Conservation (phyloP, 2,888 invertebrate genomes). For the Tipula unca region DNA sequence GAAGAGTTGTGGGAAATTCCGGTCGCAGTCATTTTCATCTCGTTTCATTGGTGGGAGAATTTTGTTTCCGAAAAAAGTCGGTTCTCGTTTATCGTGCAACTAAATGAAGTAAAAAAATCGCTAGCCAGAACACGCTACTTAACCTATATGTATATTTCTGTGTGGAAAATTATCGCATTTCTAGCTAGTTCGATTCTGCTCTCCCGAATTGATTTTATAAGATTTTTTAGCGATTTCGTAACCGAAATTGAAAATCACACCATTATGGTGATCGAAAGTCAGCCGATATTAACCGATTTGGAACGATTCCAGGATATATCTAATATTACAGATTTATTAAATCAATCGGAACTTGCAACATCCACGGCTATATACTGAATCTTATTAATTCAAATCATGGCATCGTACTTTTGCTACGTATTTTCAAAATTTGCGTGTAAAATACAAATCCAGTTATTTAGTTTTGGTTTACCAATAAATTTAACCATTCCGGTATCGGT, state of each 20-base stretch:
- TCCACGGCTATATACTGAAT: too few species aligned
- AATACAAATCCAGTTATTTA: conserved; percentile 79
- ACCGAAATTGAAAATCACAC: neutral
- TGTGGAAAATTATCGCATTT: neutral
- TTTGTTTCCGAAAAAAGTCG: conserved; percentile 47
- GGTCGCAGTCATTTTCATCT: conserved; percentile 56
- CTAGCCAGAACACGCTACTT: neutral
- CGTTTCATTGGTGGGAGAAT: conserved; percentile 81
- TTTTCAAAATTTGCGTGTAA: conserved; percentile 77
- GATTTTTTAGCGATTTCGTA: neutral
- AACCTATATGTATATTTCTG: neutral
- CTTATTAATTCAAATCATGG: conserved; percentile 51
- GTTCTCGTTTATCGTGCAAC: neutral
- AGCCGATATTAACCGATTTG: too few species aligned
- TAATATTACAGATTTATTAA: too few species aligned
- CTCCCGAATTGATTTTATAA: neutral
- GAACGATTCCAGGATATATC: too few species aligned
- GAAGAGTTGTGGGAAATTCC: conserved; percentile 53
- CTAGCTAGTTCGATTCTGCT: neutral
- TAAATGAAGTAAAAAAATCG: neutral
- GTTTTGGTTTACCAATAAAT: conserved; percentile 75
- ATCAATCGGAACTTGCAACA: too few species aligned
- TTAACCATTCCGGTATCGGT: conserved; percentile 68
- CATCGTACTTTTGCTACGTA: conserved; percentile 58
- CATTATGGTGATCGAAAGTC: neutral